A percentile compares a stretch with the other conserved stretches of the same genome.
Conservation (phyloP, 1,140 invertebrate genomes). For the Eciton burchellii region DNA sequence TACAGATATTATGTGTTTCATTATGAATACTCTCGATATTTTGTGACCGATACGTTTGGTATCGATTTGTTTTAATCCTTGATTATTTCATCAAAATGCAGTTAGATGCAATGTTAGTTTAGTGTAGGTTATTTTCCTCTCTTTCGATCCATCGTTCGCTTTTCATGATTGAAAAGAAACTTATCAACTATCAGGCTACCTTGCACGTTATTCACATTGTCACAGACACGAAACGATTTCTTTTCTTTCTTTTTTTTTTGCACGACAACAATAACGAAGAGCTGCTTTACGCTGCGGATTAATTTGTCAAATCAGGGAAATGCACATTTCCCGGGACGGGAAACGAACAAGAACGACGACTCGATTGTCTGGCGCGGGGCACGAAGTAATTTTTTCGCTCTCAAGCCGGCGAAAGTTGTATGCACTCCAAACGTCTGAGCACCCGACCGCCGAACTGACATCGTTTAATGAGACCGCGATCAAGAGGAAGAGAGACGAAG, state of each 20-base stretch:
- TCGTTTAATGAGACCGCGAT: conserved; percentile 53
- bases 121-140: too few relatives aligned
- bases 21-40: too few relatives aligned
- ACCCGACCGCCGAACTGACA: conserved; percentile 47
- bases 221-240: too few relatives aligned
- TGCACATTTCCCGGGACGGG: conserved; percentile 37
- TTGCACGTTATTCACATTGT: too few relatives aligned
- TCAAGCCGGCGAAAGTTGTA: conserved; percentile 27
- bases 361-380: neutral
- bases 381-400: conserved; percentile 50
- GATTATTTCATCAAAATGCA: too few relatives aligned
- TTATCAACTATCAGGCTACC: too few relatives aligned
- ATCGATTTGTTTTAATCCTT: too few relatives aligned
- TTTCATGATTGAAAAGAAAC: too few relatives aligned
- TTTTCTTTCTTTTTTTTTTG: neutral
- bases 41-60: too few relatives aligned
- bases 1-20: too few relatives aligned
- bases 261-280: neutral
- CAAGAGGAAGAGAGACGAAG: conserved; percentile 1
- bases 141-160: too few relatives aligned
- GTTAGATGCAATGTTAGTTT: too few relatives aligned
- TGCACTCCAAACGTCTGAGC: conserved; percentile 54
- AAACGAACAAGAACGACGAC: neutral
- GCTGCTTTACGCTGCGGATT: conserved; percentile 27
- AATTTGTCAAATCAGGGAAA: conserved; percentile 54